These are phyloP conservation scores for Lepisosteus oculatus DNA, from an alignment of 2,113 vertebrate species.

Conservation along the genomic window DNA sequence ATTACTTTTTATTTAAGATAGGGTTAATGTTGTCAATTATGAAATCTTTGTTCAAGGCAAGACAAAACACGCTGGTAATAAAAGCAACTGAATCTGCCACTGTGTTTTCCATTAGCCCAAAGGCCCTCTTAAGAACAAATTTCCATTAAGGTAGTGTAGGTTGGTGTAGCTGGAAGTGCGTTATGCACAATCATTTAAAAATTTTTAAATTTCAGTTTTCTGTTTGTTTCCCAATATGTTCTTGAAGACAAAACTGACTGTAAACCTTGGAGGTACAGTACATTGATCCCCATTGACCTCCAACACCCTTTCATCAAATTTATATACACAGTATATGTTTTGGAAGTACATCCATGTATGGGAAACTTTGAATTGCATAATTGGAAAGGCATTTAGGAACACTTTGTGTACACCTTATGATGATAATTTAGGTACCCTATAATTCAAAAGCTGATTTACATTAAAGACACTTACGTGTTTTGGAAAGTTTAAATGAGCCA, in stretches of 20 bases:
- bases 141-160: background rate
- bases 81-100: background rate
- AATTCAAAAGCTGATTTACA: too few relatives aligned
- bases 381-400: too few relatives aligned
- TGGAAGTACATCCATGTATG: too few relatives aligned
- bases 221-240: background rate
- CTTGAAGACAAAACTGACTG: background rate
- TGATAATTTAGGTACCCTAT: too few relatives aligned
- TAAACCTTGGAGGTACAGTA: background rate
- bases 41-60: background rate
- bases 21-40: background rate
- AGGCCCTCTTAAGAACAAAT: background rate
- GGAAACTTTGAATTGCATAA: too few relatives aligned
- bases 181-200: slow-evolving; percentile 8
- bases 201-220: slow-evolving; percentile 8
- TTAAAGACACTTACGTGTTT: too few relatives aligned
- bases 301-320: too few relatives aligned
- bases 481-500: too few relatives aligned
- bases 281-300: slow-evolving; percentile 3
- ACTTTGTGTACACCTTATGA: too few relatives aligned
- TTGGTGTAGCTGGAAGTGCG: slow-evolving; percentile 6
- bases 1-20: background rate
- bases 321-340: too few relatives aligned
- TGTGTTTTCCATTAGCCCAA: slow-evolving; percentile 1
- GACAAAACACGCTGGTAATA: background rate